Conservation (phyloP, 2,797 vertebrate species). For the Takifugu rubripes region DNA sequence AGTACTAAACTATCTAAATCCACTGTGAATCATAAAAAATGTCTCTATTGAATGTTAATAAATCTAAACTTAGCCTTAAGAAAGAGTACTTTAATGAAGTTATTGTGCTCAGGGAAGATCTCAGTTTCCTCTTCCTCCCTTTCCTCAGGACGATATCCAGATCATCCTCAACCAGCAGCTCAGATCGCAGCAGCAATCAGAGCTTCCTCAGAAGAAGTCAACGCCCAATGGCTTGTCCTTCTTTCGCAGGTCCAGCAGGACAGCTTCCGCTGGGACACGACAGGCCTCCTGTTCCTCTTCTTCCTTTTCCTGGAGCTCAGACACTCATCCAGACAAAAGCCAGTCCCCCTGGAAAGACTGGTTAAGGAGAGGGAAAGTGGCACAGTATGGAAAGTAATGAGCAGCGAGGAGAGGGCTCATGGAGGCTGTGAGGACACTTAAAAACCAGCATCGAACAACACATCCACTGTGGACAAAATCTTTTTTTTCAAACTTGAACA, state of each 20-base stretch:
- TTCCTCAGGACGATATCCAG: slow-evolving; percentile 80
- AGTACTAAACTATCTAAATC: not conserved
- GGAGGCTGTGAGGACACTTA: slow-evolving; percentile 34
- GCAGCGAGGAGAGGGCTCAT: slow-evolving; percentile 1
- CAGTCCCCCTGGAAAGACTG: slow-evolving; percentile 76
- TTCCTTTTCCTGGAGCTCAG: slow-evolving; percentile 52
- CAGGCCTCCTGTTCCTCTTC: slow-evolving; percentile 38
- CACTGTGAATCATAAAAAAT: too few species aligned
- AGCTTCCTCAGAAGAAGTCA: slow-evolving; percentile 61
- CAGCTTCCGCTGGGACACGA: slow-evolving; percentile 33
- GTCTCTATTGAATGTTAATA: too few species aligned
- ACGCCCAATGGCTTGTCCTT: slow-evolving; percentile 60
- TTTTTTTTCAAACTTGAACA: slow-evolving; percentile 17
- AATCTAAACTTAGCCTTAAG: too few species aligned
- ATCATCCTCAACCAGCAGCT: slow-evolving; percentile 79
- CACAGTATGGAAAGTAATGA: slow-evolving; percentile 58
- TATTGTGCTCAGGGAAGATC: too few species aligned
- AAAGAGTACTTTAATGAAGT: too few species aligned
- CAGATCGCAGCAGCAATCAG: slow-evolving; percentile 71
- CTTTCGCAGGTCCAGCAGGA: slow-evolving; percentile 58
- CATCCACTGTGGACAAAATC: slow-evolving; percentile 44
- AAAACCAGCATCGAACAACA: slow-evolving; percentile 11
- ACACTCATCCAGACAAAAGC: slow-evolving; percentile 47
- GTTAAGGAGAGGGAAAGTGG: slow-evolving; percentile 71
- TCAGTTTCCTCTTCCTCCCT: slow-evolving; percentile 22